A percentile compares a stretch with the other conserved stretches of the same genome.
Conservation (phyloP, 2,888 invertebrate species). For the Aleiodes testaceus region DNA sequence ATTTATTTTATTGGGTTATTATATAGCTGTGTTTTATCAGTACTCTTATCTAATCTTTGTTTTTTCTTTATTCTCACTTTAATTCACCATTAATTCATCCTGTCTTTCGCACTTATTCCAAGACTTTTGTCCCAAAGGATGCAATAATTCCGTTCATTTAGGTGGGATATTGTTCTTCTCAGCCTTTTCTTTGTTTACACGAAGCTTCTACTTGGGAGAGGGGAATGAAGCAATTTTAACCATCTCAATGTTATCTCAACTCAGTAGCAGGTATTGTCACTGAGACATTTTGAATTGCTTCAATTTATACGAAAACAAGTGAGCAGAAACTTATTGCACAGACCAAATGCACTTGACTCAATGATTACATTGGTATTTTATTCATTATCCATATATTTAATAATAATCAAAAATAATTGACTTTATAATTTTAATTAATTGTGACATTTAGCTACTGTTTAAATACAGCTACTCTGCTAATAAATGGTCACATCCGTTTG, state of each 20-base stretch:
- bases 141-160: constrained; percentile 1
- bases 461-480: constrained; percentile 6
- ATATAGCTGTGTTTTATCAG: no score
- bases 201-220: not conserved
- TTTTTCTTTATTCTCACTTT: constrained; percentile 19
- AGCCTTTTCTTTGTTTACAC: constrained; percentile 11
- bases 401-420: not conserved
- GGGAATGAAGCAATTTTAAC: constrained; percentile 26
- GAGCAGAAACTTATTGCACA: constrained; percentile 1
- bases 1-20: no score
- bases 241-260: constrained; percentile 15
- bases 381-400: no score
- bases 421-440: not conserved
- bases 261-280: constrained; percentile 10
- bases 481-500: constrained; percentile 29
- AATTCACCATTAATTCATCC: constrained; percentile 21
- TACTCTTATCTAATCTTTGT: no score
- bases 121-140: constrained; percentile 13
- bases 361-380: not conserved
- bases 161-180: not conserved
- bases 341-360: not conserved
- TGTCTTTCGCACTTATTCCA: not conserved
- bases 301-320: constrained; percentile 19
- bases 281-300: constrained; percentile 22
- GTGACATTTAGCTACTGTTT: not conserved